Conservation (phyloP, 2,113 vertebrate species). For the Ailurus styani region DNA sequence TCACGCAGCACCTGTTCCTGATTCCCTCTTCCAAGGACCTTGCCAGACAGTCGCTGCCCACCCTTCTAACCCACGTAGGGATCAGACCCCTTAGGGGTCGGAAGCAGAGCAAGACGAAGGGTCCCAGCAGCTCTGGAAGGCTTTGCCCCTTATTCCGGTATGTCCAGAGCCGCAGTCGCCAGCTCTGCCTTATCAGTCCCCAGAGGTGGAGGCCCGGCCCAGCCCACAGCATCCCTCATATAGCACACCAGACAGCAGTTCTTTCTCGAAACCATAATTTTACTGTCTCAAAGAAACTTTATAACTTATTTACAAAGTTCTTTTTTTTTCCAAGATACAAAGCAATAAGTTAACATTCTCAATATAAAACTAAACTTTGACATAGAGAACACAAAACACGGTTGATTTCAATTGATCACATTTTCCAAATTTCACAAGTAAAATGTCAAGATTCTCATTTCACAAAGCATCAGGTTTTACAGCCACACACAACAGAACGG, state of each 20-base stretch:
- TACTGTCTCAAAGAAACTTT: constrained; percentile 96
- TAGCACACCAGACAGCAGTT: constrained; percentile 60
- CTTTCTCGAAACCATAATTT: constrained; percentile 94
- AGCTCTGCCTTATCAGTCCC: not conserved
- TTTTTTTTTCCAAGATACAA: constrained; percentile 85
- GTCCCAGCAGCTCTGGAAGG: not conserved
- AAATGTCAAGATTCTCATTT: constrained; percentile 89
- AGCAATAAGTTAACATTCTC: constrained; percentile 98
- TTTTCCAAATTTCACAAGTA: constrained; percentile 87
- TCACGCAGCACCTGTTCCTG: constrained; percentile 1
- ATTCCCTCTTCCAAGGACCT: not conserved
- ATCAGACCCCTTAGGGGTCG: not conserved
- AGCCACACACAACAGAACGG: constrained; percentile 87
- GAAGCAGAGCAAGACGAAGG: not conserved
- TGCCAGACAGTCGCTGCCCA: not conserved
- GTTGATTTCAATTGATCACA: constrained; percentile 89
- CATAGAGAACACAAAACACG: constrained; percentile 94
- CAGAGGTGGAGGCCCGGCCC: not conserved
- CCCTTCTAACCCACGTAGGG: not conserved
- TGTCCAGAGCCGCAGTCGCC: not conserved
- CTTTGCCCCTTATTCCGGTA: not conserved
- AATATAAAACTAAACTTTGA: constrained; percentile 98
- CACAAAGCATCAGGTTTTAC: constrained; percentile 93
- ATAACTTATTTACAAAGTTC: constrained; percentile 95
- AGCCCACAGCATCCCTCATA: not conserved